Base-by-base conservation (phyloP, 2,888 invertebrate species). In the Cerastis rubricosa region DNA sequence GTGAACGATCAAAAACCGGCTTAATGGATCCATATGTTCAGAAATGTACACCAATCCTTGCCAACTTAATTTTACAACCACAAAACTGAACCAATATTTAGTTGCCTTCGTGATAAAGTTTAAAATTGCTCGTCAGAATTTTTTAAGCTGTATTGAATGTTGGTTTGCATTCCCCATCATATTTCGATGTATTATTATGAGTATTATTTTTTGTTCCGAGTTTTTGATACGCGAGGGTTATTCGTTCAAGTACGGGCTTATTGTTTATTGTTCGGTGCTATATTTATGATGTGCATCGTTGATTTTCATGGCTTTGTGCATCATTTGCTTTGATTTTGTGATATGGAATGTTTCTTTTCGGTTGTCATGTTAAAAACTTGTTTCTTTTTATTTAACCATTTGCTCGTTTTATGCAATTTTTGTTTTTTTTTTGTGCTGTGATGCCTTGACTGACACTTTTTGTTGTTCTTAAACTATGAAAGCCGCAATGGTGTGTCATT, bases 1-100 rank as follows among this genome's bases (percentile, higher is more conserved):
- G 86, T 84, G 81, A 89, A 88, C 89, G 80, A 87, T 87, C 79
- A 79, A 83, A 80, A 83, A 83, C 80, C 82, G 82, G 84, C 65
- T 78, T 89, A 89, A 90, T 90, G 90, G 89, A 88, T 86, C 81
- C 89, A 90, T 89, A 89, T 89, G 89, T 83, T 87, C 86, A 82
- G 89, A 88, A 88, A 89, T 86, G 81, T 84, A 89, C 79, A 88
- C 89, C 76, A 54, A 71, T 43, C 67, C 75, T 43, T 59, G 54
- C 80, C 47, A 79, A 65, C 5, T 59, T 63, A 0, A 14, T 40
- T 17, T 4, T 7, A 8, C n/a, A 19, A 11, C 6, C 2, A 0
- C 19, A 14, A 54, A 76, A 25, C 22, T 47, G 4, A 29, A 22
- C 9, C 0, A 29, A 17, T 17, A n/a, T 47, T 40, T 72, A 70